Evolutionary conservation across 2,888 invertebrate species (phyloP).

Genomic region (Eupithecia subfuscata): DNA sequence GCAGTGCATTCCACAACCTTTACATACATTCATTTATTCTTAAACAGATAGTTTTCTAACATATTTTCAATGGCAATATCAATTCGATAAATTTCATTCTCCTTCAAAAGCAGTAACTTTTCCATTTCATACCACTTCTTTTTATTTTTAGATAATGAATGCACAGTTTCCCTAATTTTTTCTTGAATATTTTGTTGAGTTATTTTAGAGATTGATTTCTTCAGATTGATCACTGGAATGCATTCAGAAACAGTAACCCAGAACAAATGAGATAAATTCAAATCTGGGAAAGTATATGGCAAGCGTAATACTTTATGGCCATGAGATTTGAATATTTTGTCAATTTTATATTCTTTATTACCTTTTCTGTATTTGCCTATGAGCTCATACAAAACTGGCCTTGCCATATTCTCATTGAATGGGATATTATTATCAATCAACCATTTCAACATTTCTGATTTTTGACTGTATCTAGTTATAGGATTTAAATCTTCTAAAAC

Average conservation of each 20-base stretch:
- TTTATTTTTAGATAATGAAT: background rate
- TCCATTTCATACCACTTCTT: constrained; percentile 38
- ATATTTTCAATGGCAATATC: constrained; percentile 49
- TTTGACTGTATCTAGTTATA: constrained; percentile 59
- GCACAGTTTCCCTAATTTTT: constrained; percentile 17
- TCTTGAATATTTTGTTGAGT: constrained; percentile 19
- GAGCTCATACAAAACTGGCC: constrained; percentile 62
- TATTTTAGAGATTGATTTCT: background rate
- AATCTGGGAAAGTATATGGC: constrained; percentile 53
- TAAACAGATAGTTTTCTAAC: constrained; percentile 42
- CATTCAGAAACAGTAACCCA: constrained; percentile 51
- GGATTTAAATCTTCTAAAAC: constrained; percentile 33
- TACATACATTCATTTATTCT: constrained; percentile 8
- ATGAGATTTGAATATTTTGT: constrained; percentile 54
- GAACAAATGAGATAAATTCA: constrained; percentile 56
- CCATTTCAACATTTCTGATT: constrained; percentile 59
- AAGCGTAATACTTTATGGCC: constrained; percentile 61
- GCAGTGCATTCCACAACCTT: no score
- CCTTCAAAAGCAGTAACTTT: constrained; percentile 40
- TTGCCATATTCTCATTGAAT: constrained; percentile 52
- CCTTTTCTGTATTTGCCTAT: constrained; percentile 47
- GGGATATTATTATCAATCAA: constrained; percentile 58
- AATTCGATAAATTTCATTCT: constrained; percentile 49
- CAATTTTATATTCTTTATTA: constrained; percentile 48
- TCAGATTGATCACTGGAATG: background rate